Base-by-base conservation (phyloP, 2,113 vertebrate genomes). In the Amia ocellicauda region DNA sequence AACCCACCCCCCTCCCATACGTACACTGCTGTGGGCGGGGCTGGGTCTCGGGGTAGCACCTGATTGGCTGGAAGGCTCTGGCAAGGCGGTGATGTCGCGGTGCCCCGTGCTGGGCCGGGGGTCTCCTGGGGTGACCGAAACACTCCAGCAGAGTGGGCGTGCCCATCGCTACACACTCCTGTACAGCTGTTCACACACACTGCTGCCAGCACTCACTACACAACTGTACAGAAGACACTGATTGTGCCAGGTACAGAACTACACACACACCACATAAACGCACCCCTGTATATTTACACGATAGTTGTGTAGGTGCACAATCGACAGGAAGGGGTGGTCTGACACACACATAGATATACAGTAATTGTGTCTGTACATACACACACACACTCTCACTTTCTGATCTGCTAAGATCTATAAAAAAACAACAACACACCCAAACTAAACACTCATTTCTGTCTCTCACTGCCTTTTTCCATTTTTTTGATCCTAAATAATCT, bases 21-120 rank as follows among this genome's bases (percentile, higher is more conserved):
- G 66, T 90, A 92, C 89, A 86, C 55, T 40, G 69, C 69, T 66
- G 74, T 43, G 59, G 65, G 51, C 50, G 75, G 26, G 81, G 85
- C 14, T 81, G 74, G 2, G 77, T 78, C 74, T 91, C 89, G 50
- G 92, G 92, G 64, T 84, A 72, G 80, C 90, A 92, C 66, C 80
- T 83, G 73, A 91, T 77, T 69, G 82, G 88, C 43, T 75, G 86
- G 77, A 90, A 73, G 36, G 81, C 78, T 69, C 80, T 88, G 62
- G 60, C 27, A 61, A 78, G 71, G 64, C 68, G 69, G 50, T 70
- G 75, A 70, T 75, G 78, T 77, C 71, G 74, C 51, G 65, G 69
- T 58, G 55, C 51, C 76, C 52, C 57, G 22, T 60, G 76, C 55
- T 41, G 66, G 62, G 64, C 76, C 41, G 68, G 71, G 1, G 58